phyloP scores from a whole-genome alignment of 2,888 invertebrate genomes.

The Scaptomyza cyrtandrae region DNA sequence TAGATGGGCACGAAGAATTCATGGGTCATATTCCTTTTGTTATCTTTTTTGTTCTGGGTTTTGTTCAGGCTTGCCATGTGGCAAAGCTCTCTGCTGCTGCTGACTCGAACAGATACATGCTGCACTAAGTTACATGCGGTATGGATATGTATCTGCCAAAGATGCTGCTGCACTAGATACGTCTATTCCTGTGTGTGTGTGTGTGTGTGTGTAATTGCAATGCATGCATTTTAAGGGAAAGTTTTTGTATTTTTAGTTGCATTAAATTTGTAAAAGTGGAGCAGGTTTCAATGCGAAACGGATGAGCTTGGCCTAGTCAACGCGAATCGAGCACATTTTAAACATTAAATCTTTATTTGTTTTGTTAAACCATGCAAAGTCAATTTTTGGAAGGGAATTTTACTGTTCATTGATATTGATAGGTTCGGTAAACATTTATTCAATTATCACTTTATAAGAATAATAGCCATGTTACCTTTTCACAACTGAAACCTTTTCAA shows the following conservation, averaged over 20 bases:
- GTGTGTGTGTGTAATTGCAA: conserved; percentile 26
- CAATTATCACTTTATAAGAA: no score
- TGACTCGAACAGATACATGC: conserved; percentile 63
- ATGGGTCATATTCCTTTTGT: conserved; percentile 66
- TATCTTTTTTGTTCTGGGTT: conserved; percentile 60
- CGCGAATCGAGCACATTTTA: not conserved
- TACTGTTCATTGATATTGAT: not conserved
- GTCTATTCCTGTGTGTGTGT: conserved; percentile 20
- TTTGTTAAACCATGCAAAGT: not conserved
- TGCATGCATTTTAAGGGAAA: conserved; percentile 37
- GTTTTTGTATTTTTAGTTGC: conserved; percentile 40
- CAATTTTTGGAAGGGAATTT: not conserved
- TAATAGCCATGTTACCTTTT: not conserved
- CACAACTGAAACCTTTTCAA: conserved; percentile 4
- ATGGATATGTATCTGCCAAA: conserved; percentile 64
- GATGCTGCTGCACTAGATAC: conserved; percentile 50
- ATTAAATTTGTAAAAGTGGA: conserved; percentile 30
- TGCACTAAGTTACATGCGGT: conserved; percentile 48
- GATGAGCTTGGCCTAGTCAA: not conserved
- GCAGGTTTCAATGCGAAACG: conserved; percentile 2
- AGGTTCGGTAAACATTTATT: not conserved
- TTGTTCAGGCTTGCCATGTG: conserved; percentile 56
- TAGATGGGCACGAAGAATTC: conserved; percentile 64
- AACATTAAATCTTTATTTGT: not conserved
- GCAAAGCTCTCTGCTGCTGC: conserved; percentile 39